Evolutionary conservation across 2,888 invertebrate genomes (phyloP).

Genomic region (Eristalis tenax): DNA sequence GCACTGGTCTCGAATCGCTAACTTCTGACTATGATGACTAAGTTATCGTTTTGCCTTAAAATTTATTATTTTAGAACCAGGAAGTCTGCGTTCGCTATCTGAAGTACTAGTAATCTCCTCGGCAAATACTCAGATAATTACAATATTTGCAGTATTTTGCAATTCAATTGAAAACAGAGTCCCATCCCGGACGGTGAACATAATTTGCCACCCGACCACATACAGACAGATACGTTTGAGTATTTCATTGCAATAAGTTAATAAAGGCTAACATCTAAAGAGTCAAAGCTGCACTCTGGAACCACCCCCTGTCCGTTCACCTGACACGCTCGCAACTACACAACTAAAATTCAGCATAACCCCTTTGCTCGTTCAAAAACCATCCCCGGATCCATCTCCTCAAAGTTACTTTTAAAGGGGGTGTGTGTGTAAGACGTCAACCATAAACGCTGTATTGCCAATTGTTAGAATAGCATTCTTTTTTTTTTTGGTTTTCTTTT

Average conservation of each 20-base stretch:
- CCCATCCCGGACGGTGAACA: not conserved
- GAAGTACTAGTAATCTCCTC: slow-evolving; percentile 6
- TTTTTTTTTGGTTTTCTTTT: slow-evolving; percentile 15
- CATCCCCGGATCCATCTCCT: not conserved
- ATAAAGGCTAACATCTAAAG: slow-evolving; percentile 20
- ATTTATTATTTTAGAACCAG: slow-evolving; percentile 40
- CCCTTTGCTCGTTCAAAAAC: not conserved
- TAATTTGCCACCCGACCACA: not conserved
- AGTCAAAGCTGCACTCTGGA: slow-evolving; percentile 24
- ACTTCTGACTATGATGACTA: not conserved
- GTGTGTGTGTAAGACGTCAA: slow-evolving; percentile 26
- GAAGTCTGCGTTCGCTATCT: slow-evolving; percentile 49
- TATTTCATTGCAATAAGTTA: slow-evolving; percentile 35
- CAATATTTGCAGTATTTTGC: not conserved
- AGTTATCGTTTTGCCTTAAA: not conserved
- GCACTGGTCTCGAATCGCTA: not conserved
- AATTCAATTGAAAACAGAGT: slow-evolving; percentile 6
- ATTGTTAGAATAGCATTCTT: slow-evolving; percentile 28
- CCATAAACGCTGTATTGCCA: slow-evolving; percentile 60
- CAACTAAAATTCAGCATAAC: not conserved
- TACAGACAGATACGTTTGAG: not conserved
- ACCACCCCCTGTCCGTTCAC: not conserved
- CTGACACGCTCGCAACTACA: not conserved
- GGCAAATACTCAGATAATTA: slow-evolving; percentile 18
- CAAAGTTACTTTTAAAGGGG: not conserved